Evolutionary conservation across 2,888 invertebrate genomes (phyloP), one percentile per base, ranked within the genome.

Genomic region (Drosophila conformis): DNA sequence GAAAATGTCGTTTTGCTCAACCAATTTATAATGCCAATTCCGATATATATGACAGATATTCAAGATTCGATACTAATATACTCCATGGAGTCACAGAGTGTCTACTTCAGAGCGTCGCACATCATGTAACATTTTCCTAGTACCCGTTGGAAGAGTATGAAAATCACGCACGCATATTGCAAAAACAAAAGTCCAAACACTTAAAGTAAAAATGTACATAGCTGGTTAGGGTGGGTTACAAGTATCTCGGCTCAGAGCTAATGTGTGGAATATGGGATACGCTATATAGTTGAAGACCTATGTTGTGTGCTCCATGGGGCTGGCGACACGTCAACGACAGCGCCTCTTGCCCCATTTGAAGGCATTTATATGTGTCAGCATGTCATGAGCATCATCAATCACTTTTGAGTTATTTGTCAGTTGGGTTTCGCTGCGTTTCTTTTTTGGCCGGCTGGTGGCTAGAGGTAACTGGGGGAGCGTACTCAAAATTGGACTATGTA

Each of bases 381-480:
- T 89, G 85, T 89, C 85, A 83, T 71, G 87, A 73, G 70, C 76
- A 73, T 82, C 85, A 86, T 86, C 85, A 86, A 86, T 86, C 85
- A 86, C 85, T 83, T 83, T 80, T 82, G 80, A 89, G 87, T 87
- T 85, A 89, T 89, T 85, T 88, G 87, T 85, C 82, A 88, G 89
- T 71, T 72, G 80, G 69, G 75, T 72, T 78, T 71, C 51, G 38
- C 31, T 15, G 11, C 60, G 46, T 42, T 59, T 35, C 46, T 38
- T 48, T 42, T 49, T 13, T 52, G 35, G 27, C 15, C 40, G 38
- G 8, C 25, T 42, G 52, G 59, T 54, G 15, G 11, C 4, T 53
- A 31, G 25, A 35, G 46, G 46, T 25, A 25, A 46, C 25, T 15
- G 21, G 25, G 21, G 29, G 11, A 27, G 25, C 18, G 57, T 42